Percentiles rank a stretch among this genome's conserved stretches.
These are phyloP conservation scores for Eupeodes latifasciatus DNA, from an alignment of 2,888 invertebrate genomes.

Conservation along the genomic window DNA sequence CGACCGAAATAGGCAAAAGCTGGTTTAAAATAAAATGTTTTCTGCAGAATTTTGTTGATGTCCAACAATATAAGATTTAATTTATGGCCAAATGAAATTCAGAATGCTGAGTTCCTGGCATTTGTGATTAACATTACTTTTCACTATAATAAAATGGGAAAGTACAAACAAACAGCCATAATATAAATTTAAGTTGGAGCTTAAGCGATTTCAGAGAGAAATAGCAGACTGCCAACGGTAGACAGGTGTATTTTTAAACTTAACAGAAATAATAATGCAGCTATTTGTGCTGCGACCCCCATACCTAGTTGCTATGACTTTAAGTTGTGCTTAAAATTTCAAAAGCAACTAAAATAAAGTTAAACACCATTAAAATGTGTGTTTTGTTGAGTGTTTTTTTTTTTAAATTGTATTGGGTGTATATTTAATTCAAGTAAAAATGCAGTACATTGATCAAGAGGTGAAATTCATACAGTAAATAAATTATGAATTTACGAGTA, in stretches of 20 bases:
- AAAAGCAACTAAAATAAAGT: slow-evolving; percentile 29
- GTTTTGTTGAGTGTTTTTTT: neutral
- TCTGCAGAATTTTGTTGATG: neutral
- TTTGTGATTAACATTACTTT: slow-evolving; percentile 41
- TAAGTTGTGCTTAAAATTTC: slow-evolving; percentile 50
- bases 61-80: neutral
- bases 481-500: neutral
- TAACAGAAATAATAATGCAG: neutral
- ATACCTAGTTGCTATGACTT: slow-evolving; percentile 47
- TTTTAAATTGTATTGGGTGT: neutral
- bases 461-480: slow-evolving; percentile 12
- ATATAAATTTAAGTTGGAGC: slow-evolving; percentile 16
- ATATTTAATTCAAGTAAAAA: neutral
- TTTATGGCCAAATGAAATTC: slow-evolving; percentile 10
- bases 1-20: slow-evolving; percentile 25
- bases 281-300: slow-evolving; percentile 42
- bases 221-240: neutral
- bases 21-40: neutral
- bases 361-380: neutral
- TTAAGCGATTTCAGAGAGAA: neutral
- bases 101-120: slow-evolving; percentile 54
- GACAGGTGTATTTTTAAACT: slow-evolving; percentile 1
- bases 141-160: slow-evolving; percentile 55
- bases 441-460: neutral
- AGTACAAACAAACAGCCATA: slow-evolving; percentile 42